phyloP scores from a whole-genome alignment of 2,888 invertebrate species.

The Acleris sparsana region DNA sequence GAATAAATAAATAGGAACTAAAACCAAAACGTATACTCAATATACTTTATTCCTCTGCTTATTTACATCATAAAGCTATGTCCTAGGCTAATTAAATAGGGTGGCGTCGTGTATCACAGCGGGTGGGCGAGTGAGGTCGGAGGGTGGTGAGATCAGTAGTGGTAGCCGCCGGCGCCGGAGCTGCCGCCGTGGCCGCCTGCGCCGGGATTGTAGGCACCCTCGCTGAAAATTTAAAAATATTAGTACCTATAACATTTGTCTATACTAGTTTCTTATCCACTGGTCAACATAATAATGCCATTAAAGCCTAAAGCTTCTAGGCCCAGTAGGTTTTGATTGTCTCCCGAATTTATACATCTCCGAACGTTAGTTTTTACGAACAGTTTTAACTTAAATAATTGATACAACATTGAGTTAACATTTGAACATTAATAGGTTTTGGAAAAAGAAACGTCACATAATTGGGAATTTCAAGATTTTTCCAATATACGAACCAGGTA shows the following conservation, averaged over 20 bases:
- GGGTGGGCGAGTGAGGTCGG: constrained; percentile 43
- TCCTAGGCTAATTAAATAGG: constrained; percentile 63
- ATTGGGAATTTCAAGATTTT: no score
- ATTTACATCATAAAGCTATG: constrained; percentile 67
- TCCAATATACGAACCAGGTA: no score
- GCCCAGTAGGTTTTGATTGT: no score
- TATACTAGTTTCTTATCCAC: no score
- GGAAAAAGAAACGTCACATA: no score
- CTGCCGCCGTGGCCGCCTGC: constrained; percentile 41
- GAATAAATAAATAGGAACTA: not conserved
- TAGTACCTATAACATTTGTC: not conserved
- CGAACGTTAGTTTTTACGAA: no score
- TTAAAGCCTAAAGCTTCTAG: no score
- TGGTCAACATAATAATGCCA: no score
- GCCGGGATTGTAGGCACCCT: constrained; percentile 69
- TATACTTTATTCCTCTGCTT: constrained; percentile 63
- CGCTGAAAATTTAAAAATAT: constrained; percentile 52
- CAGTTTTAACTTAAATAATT: no score
- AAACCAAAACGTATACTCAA: constrained; percentile 43
- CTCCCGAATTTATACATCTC: no score
- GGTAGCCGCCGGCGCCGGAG: constrained; percentile 54
- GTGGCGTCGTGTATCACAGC: constrained; percentile 76
- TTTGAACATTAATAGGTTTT: no score
- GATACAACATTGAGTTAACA: no score
- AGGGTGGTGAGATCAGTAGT: constrained; percentile 66